Base-by-base conservation (phyloP, 2,888 invertebrate genomes). In the Dichetophora obliterata region DNA sequence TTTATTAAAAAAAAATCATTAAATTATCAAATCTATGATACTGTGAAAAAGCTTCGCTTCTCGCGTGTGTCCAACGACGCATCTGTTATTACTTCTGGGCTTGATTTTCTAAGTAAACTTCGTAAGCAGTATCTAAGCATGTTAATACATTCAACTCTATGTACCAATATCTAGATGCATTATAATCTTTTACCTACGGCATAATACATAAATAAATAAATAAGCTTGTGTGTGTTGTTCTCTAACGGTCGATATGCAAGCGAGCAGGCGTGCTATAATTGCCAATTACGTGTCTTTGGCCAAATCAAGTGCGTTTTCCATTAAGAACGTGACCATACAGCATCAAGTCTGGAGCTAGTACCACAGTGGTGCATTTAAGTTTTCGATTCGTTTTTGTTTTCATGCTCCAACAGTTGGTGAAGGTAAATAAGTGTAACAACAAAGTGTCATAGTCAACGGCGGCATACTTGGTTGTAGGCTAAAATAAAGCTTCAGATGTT, bases 251-350 rank as follows among this genome's bases (percentile, higher is more conserved):
- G 37, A 66, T 34, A 66, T 66, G 65, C 65, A 31, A 34, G n/a
- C 77, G 54, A 75, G 79, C 80, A 81, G 77, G 80, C 81, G 79
- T 80, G 75, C 81, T 82, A 81, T 84, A 84, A 83, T 84, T 83
- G 84, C 76, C 83, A 84, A 83, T 83, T 84, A 83, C 81, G 79
- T 77, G 79, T 72, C 79, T 43, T 76, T 78, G 61, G 66, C 73
- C 66, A 68, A 78, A 77, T 76, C 78, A 77, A 74, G 77, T 80
- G 78, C 59, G 75, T 75, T 19, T 66, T 77, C 77, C 52, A 74
- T 77, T 57, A 16, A 71, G 73, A 75, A 76, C 80, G 79, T 78
- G 80, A 80, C 77, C 79, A 78, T 80, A 76, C 63, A 77, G 79
- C 76, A 75, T 75, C 76, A 68, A 16, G 9, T 9, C 19, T 34